Percentiles rank a stretch among this genome's conserved stretches.
phyloP scores from a whole-genome alignment of 37 sponge, comb jelly and placozoan genomes.

The Beroe ovata region DNA sequence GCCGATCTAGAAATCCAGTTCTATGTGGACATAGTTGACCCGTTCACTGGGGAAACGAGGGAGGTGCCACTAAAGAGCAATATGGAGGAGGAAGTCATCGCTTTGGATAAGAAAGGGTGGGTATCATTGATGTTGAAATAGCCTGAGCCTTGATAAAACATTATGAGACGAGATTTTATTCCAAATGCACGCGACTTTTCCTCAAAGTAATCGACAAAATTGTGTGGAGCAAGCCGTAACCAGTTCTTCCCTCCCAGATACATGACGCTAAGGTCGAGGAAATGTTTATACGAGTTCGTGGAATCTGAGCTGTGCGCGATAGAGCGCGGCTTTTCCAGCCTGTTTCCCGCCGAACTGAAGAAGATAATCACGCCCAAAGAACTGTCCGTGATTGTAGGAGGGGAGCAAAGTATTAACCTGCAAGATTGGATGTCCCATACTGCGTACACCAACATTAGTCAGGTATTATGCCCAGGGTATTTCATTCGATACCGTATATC shows the following conservation, averaged over 20 bases:
- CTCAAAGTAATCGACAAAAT: too few species aligned
- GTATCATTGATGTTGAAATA: background rate
- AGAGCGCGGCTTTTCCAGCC: background rate
- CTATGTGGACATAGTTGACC: background rate
- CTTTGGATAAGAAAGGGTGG: background rate
- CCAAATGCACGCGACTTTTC: too few species aligned
- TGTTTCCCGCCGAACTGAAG: background rate
- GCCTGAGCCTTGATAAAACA: too few species aligned
- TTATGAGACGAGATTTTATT: too few species aligned
- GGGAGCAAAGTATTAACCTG: background rate
- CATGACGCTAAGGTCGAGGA: background rate
- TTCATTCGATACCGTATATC: too few species aligned
- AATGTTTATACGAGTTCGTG: background rate
- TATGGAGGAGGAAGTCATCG: background rate
- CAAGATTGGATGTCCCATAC: constrained; percentile 13
- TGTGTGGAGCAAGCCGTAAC: too few species aligned
- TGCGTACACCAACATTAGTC: background rate
- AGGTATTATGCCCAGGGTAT: too few species aligned
- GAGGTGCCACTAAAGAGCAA: background rate
- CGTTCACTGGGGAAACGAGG: background rate
- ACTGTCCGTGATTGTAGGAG: background rate
- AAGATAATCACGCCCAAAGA: background rate
- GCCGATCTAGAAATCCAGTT: background rate
- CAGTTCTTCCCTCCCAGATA: too few species aligned
- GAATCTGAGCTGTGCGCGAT: background rate